Evolutionary conservation across 2,888 invertebrate genomes (phyloP).

Genomic region (Odontocerum albicorne): DNA sequence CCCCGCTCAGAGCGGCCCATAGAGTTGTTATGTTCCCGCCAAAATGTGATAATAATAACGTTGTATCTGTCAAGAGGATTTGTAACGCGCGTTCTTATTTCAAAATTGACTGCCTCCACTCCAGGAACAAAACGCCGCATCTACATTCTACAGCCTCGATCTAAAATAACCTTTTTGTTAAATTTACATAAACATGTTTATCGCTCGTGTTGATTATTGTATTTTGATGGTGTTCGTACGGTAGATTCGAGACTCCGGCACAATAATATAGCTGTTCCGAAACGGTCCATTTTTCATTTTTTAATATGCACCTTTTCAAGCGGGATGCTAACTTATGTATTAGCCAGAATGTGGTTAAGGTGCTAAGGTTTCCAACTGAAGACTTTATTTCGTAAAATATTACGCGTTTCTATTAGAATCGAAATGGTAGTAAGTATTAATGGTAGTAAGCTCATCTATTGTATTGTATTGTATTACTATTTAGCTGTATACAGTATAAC

Average conservation of each 20-base stretch:
- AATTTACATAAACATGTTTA: background rate
- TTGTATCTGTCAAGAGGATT: constrained; percentile 37
- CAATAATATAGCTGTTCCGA: constrained; percentile 36
- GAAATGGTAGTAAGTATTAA: too few species aligned
- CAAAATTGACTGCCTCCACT: constrained; percentile 33
- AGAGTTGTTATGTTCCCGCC: constrained; percentile 35
- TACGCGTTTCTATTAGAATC: too few species aligned
- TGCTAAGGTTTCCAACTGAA: constrained; percentile 14
- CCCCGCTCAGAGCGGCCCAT: constrained; percentile 23
- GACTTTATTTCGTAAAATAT: background rate
- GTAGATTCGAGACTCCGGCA: constrained; percentile 20
- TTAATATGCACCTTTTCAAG: constrained; percentile 37
- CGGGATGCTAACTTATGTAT: constrained; percentile 32
- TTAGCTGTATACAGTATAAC: too few species aligned
- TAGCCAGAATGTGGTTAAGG: constrained; percentile 28
- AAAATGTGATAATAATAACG: constrained; percentile 38
- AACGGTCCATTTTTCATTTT: constrained; percentile 37
- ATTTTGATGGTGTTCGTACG: background rate
- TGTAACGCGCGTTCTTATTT: constrained; percentile 37
- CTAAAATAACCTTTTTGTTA: background rate
- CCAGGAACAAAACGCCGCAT: constrained; percentile 6
- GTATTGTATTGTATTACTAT: too few species aligned
- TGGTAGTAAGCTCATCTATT: too few species aligned
- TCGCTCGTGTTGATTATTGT: background rate
- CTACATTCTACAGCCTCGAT: background rate